Conservation (phyloP, 2,113 vertebrate genomes). For the Azemiops feae region DNA sequence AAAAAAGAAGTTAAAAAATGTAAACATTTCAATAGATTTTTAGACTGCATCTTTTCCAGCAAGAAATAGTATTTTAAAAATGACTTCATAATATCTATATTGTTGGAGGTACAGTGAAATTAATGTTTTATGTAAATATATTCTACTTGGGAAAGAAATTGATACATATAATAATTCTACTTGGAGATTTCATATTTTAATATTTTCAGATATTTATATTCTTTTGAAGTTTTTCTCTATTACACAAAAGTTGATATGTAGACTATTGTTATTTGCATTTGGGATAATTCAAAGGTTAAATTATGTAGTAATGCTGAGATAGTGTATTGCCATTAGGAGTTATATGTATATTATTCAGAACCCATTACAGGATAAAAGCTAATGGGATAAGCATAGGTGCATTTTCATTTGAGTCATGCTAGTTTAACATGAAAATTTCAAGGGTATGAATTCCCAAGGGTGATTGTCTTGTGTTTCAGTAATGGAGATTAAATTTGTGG, state of each 20-base stretch:
- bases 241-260: background rate
- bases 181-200: background rate
- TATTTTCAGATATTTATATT: background rate
- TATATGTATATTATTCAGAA: constrained; percentile 35
- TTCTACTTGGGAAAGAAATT: background rate
- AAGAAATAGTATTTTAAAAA: background rate
- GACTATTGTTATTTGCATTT: background rate
- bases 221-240: background rate
- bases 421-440: constrained; percentile 58
- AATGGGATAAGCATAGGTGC: constrained; percentile 42
- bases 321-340: constrained; percentile 34
- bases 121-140: background rate
- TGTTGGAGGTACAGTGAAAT: background rate
- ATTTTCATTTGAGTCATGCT: constrained; percentile 44
- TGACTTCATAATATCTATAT: background rate
- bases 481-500: constrained; percentile 71
- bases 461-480: constrained; percentile 67
- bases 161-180: background rate
- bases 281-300: background rate
- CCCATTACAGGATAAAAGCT: constrained; percentile 39
- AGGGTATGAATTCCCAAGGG: constrained; percentile 60
- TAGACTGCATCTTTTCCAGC: background rate
- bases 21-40: background rate
- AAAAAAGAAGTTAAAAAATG: background rate
- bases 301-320: constrained; percentile 38